Percentiles rank a stretch among this genome's conserved stretches.
Evolutionary conservation across 2,797 vertebrate species (phyloP).

Genomic region (Epinephelus awoara): DNA sequence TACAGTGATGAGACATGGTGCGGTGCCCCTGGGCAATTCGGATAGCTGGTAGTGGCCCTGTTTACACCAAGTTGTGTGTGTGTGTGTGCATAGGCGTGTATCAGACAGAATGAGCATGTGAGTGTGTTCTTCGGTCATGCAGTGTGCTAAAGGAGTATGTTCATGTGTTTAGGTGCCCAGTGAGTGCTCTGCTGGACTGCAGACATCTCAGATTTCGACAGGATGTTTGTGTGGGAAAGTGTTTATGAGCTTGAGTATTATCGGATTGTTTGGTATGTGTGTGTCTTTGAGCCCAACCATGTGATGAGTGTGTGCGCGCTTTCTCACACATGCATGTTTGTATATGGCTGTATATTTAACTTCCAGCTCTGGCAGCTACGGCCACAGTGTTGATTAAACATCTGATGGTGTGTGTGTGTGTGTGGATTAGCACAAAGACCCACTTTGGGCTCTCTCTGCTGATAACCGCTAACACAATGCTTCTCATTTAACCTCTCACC

Average conservation of each 20-base stretch:
- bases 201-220: conserved; percentile 29
- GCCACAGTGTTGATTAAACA: conserved; percentile 59
- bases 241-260: conserved; percentile 5
- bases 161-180: conserved; percentile 33
- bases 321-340: conserved; percentile 47
- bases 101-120: conserved; percentile 9
- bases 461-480: conserved; percentile 73
- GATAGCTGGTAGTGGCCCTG: conserved; percentile 59
- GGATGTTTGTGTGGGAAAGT: conserved; percentile 43
- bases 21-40: conserved; percentile 51
- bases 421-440: conserved; percentile 57
- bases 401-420: conserved; percentile 33
- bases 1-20: conserved; percentile 70
- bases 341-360: conserved; percentile 54
- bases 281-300: conserved; percentile 8
- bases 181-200: conserved; percentile 20
- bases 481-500: conserved; percentile 77
- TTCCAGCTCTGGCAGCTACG: conserved; percentile 43
- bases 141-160: conserved; percentile 35
- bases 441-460: conserved; percentile 58
- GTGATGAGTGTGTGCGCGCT: conserved; percentile 2
- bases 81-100: neutral
- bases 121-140: conserved; percentile 37
- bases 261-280: conserved; percentile 22
- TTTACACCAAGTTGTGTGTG: conserved; percentile 48